phyloP scores from a whole-genome alignment of 2,888 invertebrate genomes.

The Drosophila nigricruria region DNA sequence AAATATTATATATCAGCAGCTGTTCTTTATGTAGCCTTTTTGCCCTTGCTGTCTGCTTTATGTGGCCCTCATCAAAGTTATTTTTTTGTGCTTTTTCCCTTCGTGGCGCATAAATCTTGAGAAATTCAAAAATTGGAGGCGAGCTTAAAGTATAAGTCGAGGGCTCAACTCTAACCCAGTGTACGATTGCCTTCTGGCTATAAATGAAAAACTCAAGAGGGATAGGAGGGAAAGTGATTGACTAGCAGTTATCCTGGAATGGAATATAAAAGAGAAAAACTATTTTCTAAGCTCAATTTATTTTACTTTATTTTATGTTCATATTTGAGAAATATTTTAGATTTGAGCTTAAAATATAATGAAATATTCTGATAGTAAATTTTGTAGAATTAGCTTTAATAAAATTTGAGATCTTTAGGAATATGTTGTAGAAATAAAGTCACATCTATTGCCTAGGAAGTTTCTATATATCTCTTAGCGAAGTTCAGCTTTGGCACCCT shows the following conservation, averaged over 20 bases:
- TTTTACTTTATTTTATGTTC: too few species aligned
- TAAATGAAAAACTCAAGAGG: conserved; percentile 26
- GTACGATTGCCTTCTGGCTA: conserved; percentile 24
- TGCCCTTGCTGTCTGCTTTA: conserved; percentile 25
- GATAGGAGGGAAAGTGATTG: background rate
- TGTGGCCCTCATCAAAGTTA: conserved; percentile 28
- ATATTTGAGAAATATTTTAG: background rate
- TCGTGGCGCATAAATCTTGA: conserved; percentile 49
- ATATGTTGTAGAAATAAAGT: too few species aligned
- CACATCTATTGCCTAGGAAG: too few species aligned
- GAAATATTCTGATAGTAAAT: background rate
- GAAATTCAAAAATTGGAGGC: conserved; percentile 61
- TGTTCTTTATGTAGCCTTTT: conserved; percentile 14
- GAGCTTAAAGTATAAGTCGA: conserved; percentile 57
- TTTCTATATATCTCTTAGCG: too few species aligned
- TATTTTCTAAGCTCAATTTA: background rate
- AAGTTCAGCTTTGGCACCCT: too few species aligned
- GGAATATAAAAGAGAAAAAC: background rate
- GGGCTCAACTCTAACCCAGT: conserved; percentile 61
- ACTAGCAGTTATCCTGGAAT: conserved; percentile 16
- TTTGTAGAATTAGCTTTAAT: background rate
- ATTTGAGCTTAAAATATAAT: background rate
- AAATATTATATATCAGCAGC: conserved; percentile 50
- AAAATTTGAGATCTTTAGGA: too few species aligned
- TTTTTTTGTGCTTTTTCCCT: background rate